phyloP scores from a whole-genome alignment of 2,888 invertebrate species.

The Hofmannophila pseudospretella region DNA sequence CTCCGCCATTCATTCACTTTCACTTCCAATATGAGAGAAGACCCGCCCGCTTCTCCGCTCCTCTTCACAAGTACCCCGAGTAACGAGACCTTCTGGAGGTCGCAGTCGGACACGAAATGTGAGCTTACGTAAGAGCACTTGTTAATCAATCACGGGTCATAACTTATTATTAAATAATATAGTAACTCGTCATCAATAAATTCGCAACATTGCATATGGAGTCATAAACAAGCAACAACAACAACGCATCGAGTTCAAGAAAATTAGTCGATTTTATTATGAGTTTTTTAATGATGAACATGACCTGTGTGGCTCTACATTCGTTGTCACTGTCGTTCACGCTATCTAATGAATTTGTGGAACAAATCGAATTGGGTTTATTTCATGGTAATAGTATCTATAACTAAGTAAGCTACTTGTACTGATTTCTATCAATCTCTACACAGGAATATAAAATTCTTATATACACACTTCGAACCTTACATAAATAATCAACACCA shows the following conservation, averaged over 20 bases:
- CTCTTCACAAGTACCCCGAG: constrained; percentile 43
- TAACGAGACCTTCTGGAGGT: constrained; percentile 71
- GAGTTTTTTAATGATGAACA: no score
- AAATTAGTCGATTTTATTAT: no score
- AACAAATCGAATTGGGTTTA: no score
- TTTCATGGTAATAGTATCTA: no score
- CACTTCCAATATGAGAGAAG: constrained; percentile 73
- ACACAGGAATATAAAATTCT: no score
- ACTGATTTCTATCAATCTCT: no score
- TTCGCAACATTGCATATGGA: neutral
- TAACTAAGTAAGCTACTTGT: no score
- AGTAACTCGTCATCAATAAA: constrained; percentile 5
- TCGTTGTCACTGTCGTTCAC: neutral
- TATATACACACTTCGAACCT: no score
- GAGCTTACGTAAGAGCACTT: constrained; percentile 35
- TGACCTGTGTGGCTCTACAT: neutral
- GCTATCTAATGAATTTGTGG: neutral
- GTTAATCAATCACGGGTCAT: constrained; percentile 3
- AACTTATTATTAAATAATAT: constrained; percentile 5
- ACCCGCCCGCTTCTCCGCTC: constrained; percentile 55
- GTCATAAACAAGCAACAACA: no score
- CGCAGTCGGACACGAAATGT: constrained; percentile 53
- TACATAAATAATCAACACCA: no score
- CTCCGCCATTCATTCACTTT: constrained; percentile 76
- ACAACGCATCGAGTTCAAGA: no score